These are phyloP conservation scores for Sebastes iracundus DNA, from an alignment of 2,797 vertebrate species.

Conservation along the genomic window DNA sequence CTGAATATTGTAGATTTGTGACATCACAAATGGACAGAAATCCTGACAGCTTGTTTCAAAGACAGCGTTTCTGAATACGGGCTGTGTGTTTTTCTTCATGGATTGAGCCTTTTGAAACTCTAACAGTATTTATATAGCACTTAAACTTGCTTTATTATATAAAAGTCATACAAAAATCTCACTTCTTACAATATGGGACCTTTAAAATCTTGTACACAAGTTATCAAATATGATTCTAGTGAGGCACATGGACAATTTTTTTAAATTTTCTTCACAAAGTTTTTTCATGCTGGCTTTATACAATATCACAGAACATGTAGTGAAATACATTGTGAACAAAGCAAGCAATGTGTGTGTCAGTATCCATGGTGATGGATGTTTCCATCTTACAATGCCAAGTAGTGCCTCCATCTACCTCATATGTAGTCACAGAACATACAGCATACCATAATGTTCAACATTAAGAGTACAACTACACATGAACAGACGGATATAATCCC, in stretches of 20 bases:
- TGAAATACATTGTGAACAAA: not conserved
- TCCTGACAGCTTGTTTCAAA: too few species aligned
- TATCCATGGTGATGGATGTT: conserved; percentile 2
- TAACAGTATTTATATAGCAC: too few species aligned
- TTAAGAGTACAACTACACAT: not conserved
- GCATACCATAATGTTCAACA: not conserved
- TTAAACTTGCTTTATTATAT: too few species aligned
- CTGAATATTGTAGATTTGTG: too few species aligned
- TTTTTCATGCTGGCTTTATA: not conserved
- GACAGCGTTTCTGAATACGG: too few species aligned
- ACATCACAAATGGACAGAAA: too few species aligned
- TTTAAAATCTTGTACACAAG: not conserved
- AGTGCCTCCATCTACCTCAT: not conserved
- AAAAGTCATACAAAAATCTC: too few species aligned
- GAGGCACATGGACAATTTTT: not conserved
- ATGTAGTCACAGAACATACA: not conserved
- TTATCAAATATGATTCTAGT: not conserved
- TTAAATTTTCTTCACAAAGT: not conserved
- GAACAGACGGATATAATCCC: not conserved
- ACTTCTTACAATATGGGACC: too few species aligned
- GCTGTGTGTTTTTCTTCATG: too few species aligned
- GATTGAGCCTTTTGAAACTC: too few species aligned
- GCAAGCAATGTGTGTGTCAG: not conserved
- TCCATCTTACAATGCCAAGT: not conserved
- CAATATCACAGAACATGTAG: not conserved